Evolutionary conservation across 2,113 vertebrate genomes (phyloP).

Genomic region (Ailuropoda melanoleuca): DNA sequence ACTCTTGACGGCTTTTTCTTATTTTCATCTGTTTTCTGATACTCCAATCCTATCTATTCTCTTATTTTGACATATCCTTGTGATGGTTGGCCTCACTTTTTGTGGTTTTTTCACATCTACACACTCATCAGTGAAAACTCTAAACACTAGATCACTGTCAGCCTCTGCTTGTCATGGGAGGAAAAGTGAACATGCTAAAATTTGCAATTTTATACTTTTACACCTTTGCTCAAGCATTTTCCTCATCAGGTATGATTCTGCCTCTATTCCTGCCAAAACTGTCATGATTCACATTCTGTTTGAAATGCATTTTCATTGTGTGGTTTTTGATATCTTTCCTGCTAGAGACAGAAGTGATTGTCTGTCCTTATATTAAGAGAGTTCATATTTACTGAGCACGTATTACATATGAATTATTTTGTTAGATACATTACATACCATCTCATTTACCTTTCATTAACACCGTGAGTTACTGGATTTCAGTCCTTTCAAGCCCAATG

Average conservation of each 20-base stretch:
- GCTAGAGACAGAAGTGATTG: background rate
- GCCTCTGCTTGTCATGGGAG: background rate
- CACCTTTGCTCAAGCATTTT: background rate
- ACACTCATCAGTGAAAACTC: background rate
- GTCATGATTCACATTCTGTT: background rate
- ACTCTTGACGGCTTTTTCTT: background rate
- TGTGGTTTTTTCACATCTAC: background rate
- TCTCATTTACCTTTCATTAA: background rate
- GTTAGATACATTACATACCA: background rate
- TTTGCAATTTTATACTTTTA: background rate
- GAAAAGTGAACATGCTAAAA: background rate
- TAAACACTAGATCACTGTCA: background rate
- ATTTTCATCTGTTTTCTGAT: background rate
- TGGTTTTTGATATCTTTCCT: background rate
- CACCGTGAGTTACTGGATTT: background rate
- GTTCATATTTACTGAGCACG: background rate
- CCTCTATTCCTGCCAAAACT: background rate
- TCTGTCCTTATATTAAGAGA: background rate
- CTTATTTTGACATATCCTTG: background rate
- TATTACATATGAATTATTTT: background rate
- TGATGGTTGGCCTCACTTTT: background rate
- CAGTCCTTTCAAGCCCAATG: background rate
- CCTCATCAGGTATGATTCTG: background rate
- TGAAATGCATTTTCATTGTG: background rate
- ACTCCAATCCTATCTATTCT: background rate